phyloP scores from a whole-genome alignment of 2,113 vertebrate genomes.

The Rhipidura dahli region DNA sequence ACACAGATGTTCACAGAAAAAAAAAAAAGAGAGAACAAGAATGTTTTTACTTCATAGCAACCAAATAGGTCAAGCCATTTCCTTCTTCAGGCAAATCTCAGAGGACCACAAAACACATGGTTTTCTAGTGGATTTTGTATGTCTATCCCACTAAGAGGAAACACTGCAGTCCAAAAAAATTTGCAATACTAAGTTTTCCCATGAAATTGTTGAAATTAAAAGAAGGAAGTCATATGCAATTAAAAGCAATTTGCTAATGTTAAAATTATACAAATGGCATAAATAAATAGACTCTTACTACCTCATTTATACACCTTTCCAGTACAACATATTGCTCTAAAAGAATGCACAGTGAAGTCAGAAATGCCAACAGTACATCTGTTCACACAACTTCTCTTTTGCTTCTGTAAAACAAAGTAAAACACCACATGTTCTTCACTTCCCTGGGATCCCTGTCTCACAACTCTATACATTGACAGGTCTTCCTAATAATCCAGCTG shows the following conservation, averaged over 20 bases:
- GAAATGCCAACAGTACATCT: not conserved
- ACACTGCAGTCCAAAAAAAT: constrained; percentile 61
- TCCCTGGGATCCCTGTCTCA: not conserved
- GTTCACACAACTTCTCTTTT: not conserved
- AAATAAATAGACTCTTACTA: not conserved
- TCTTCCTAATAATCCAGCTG: constrained; percentile 4
- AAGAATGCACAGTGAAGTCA: not conserved
- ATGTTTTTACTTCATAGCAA: constrained; percentile 81
- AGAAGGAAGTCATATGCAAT: constrained; percentile 39
- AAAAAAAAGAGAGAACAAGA: constrained; percentile 53
- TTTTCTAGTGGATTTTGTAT: constrained; percentile 59
- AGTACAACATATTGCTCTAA: not conserved
- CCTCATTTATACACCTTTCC: not conserved
- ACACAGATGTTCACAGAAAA: constrained; percentile 74
- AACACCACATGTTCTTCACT: not conserved
- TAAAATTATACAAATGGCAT: not conserved
- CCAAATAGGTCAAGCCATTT: constrained; percentile 80
- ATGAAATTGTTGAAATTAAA: constrained; percentile 56
- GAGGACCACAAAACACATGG: constrained; percentile 67
- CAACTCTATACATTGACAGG: not conserved
- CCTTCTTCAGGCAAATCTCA: constrained; percentile 76
- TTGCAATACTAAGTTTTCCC: constrained; percentile 61
- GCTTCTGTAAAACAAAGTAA: not conserved
- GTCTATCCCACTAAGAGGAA: constrained; percentile 71
- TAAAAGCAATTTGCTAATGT: constrained; percentile 8